Base-by-base conservation (phyloP, 2,113 vertebrate species). In the Gorsachius goisagi region DNA sequence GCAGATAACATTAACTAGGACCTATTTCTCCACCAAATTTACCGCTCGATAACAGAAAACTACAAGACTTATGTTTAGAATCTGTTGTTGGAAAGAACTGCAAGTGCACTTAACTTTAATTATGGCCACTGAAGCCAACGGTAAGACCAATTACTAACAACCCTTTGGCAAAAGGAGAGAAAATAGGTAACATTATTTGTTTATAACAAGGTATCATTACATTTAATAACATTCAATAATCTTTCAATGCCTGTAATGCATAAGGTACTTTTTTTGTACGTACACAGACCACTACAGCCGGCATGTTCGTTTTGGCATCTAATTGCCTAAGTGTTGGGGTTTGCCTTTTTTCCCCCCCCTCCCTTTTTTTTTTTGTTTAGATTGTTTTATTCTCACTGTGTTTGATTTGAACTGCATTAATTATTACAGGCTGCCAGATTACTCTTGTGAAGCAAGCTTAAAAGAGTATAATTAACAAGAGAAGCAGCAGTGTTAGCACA, bases 401-500 rank as follows among this genome's bases (percentile, higher is more conserved):
- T 97, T 96, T 95, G 80, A 93, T 85, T 92, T 95, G 75, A 96
- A 50, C 85, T 88, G 91, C 92, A 92, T 96, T 97, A 97, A 96
- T 97, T 97, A 97, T 76, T 90, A 82, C 9, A 90, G 63, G 60
- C 89, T 96, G 86, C 79, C 95, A 95, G 93, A 96, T 91, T 87
- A 89, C 82, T 90, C 96, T 88, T 93, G 74, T 89, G 90, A 97
- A 97, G 90, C 93, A 96, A 97, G 89, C 92, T 93, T 95, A 93
- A 94, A 95, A 84, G 94, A 95, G 67, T 84, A 56, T 97, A 96
- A 98, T 97, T 97, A 98, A 94, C 82, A 93, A 77, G 82, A 97
- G 81, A 91, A 95, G 75, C 35, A 93, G 95, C 78, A 95, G 62
- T 30, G 53, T 74, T 94, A 95, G 68, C 93, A 97, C 96, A 97